Evolutionary conservation across 1,140 invertebrate genomes (phyloP), one percentile per base, ranked within the genome.

Genomic region (Hylaeus anthracinus): DNA sequence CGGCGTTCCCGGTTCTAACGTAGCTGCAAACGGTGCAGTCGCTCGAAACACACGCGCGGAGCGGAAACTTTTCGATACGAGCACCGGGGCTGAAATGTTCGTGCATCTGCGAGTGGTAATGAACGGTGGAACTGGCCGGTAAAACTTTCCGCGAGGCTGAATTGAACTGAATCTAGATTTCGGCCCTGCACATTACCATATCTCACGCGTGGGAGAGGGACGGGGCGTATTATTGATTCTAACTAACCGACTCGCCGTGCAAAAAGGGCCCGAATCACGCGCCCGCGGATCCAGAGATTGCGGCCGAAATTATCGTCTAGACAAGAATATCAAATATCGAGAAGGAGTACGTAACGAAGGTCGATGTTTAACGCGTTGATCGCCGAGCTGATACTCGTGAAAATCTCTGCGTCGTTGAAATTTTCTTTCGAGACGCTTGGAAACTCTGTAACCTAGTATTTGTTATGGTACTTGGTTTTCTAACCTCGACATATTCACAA

Each of bases 151-250:
- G 12, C 73, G 55, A 43, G 56, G 58, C 37, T 77, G 79, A 81
- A 77, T 77, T 77, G 72, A 81, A 81, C 73, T 5, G 73, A 81
- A 81, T 81, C 74, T 77, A 81, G 79, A 81, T 77, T 81, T 77
- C 74, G 56, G 74, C 70, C 65, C 73, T 51, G 53, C 45, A 79
- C 72, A 85, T 75, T 85, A 71, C 73, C 72, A 81, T 82, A 82
- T 60, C 79, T 69, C 79, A 12, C 12, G 39, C 5, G 12, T 1
- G 1, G 39, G 60, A 39, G 37, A 1, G 60, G 39, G 61, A 63
- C n/a, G 12, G 61, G 41, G 37, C 39, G 61, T 67, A 80, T 75
- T 80, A 80, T 80, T 75, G 79, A 80, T 80, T 80, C 72, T 9
- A 74, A 63, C n/a, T 45, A 14, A 37, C 63, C 8, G 12, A 61